These are phyloP conservation scores for Cyrtorhinus lividipennis DNA, from an alignment of 1,140 invertebrate genomes.

Conservation along the genomic window DNA sequence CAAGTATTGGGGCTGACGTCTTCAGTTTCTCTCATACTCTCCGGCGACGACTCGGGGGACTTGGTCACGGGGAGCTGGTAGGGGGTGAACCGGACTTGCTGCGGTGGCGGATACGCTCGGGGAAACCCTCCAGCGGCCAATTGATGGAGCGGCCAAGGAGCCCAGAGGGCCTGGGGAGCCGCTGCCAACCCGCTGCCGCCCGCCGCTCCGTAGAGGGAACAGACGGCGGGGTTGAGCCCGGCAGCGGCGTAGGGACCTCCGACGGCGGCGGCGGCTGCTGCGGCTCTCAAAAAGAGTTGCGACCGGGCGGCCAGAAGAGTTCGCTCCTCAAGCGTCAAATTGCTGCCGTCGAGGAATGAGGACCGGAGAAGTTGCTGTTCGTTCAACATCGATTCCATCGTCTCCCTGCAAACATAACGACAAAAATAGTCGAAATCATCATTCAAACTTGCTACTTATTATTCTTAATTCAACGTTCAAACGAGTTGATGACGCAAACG, in stretches of 20 bases:
- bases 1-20: constrained; percentile 16
- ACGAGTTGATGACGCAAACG: no score
- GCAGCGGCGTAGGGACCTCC: constrained; percentile 18
- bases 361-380: constrained; percentile 46
- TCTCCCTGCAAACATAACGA: constrained; percentile 36
- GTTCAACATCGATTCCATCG: constrained; percentile 47
- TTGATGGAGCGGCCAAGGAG: constrained; percentile 17
- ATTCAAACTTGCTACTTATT: no score
- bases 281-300: constrained; percentile 23
- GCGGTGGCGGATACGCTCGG: constrained; percentile 20
- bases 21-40: constrained; percentile 15
- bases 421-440: no score
- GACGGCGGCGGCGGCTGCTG: constrained; percentile 30
- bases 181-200: constrained; percentile 14
- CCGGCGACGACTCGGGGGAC: constrained; percentile 20
- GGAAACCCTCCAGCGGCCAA: constrained; percentile 12
- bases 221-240: constrained; percentile 18
- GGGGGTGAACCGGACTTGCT: constrained; percentile 18
- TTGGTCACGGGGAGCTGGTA: constrained; percentile 15
- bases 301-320: constrained; percentile 43
- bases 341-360: constrained; percentile 39
- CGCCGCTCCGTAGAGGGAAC: constrained; percentile 18
- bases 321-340: constrained; percentile 43
- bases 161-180: constrained; percentile 12
- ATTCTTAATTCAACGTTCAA: not conserved